Base-by-base conservation (phyloP, 2,113 vertebrate species). In the Oryzias celebensis region DNA sequence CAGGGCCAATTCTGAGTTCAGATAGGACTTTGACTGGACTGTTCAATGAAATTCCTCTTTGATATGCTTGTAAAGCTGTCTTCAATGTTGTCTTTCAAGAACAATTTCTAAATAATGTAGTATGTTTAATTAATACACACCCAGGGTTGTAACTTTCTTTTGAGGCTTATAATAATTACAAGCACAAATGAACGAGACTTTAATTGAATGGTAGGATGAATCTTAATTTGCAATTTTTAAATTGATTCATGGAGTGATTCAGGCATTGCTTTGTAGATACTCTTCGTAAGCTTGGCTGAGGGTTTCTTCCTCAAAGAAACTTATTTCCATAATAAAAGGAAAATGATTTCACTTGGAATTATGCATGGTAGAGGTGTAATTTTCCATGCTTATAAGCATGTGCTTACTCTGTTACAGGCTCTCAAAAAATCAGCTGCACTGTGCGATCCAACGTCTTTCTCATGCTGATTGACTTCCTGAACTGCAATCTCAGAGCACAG, bases 291-390 rank as follows among this genome's bases (percentile, higher is more conserved):
- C 56, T 59, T 68, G 81, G 63, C 86, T 67, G 80, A 76, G 73
- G 74, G 66, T 36, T 80, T 85, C 70, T 78, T 68, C 78, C 82
- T 58, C 60, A 67, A 60, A 78, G 65, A 77, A 77, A 22, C 68
- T 85, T 62, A 90, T 88, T 88, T 89, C 72, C 86, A 86, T 81
- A 82, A 84, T 83, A 89, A 87, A 86, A 82, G 74, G 63, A 77
- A 74, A 86, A 71, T 46, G 23, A 79, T 80, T 66, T 75, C 58
- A 58, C n/a, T 73, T 67, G 71, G 77, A 85, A 78, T 84, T 77
- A 83, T 81, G 64, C 60, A 80, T 78, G 62, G 76, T 44, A 56
- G 51, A 83, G 75, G 69, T 69, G 68, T 68, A 43, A 72, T 31
- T 17, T 65, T 75, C 46, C 51, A 65, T 59, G 45, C 58, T 53